phyloP scores from a whole-genome alignment of 2,797 vertebrate species.

The Myioborus melanocephalus region DNA sequence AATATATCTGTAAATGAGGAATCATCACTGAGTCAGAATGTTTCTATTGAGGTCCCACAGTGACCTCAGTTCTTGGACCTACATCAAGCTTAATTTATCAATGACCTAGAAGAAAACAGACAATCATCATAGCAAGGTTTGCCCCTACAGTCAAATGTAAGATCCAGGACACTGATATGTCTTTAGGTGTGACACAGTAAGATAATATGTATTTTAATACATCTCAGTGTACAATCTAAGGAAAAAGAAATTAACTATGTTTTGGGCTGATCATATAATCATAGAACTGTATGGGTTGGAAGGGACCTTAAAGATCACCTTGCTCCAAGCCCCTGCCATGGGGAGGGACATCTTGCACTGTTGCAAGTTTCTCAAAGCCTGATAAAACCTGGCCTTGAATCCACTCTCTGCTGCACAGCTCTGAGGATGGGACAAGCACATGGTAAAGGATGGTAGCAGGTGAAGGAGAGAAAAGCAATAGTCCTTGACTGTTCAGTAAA shows the following conservation, averaged over 20 bases:
- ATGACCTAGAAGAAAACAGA: not conserved
- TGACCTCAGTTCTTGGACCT: constrained; percentile 38
- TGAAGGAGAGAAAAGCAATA: not conserved
- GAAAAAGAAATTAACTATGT: not conserved
- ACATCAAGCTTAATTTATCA: constrained; percentile 42
- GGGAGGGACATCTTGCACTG: not conserved
- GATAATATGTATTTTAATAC: not conserved
- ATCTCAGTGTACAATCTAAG: not conserved
- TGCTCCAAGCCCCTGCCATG: rapidly evolving
- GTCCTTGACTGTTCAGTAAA: not conserved
- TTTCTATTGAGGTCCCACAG: constrained; percentile 30
- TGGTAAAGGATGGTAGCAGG: not conserved
- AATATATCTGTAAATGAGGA: constrained; percentile 53
- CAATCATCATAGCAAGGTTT: not conserved
- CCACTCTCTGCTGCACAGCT: not conserved
- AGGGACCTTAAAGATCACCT: not conserved
- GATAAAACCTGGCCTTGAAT: not conserved
- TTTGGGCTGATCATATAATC: not conserved
- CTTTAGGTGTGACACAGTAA: not conserved
- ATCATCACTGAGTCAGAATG: constrained; percentile 47
- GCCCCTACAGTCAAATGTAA: not conserved
- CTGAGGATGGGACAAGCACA: not conserved
- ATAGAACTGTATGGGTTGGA: not conserved
- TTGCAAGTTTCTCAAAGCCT: not conserved
- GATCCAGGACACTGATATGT: not conserved